Evolutionary conservation across 1,140 invertebrate genomes (phyloP).

Genomic region (Macrotrachela quadricornifera): DNA sequence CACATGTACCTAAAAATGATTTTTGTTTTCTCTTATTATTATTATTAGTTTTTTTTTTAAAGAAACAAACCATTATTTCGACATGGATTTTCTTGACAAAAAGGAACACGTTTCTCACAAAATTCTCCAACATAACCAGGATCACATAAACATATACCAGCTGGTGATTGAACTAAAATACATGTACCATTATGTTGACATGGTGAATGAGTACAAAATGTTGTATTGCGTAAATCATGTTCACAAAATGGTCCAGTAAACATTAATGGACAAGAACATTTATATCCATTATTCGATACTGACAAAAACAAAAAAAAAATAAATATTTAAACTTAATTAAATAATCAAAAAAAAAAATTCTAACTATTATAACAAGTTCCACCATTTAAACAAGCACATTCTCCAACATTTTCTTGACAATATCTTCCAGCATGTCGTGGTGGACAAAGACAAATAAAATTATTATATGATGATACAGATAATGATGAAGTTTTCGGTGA

Average conservation of each 20-base stretch:
- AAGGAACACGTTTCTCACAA: neutral
- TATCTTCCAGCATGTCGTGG: no score
- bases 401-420: no score
- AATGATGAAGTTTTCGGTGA: neutral
- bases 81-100: neutral
- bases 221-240: neutral
- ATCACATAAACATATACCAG: constrained; percentile 3
- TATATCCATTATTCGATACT: neutral
- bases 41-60: neutral
- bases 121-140: constrained; percentile 2
- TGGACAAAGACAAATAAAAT: no score
- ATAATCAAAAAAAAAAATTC: no score
- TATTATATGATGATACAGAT: no score
- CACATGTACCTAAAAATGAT: no score
- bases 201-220: neutral
- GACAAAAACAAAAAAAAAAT: no score
- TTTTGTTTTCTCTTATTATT: no score
- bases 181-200: constrained; percentile 3
- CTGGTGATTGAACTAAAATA: neutral
- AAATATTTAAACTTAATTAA: no score
- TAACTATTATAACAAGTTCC: no score
- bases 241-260: constrained; percentile 74
- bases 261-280: constrained; percentile 65
- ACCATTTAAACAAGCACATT: no score
- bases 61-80: constrained; percentile 2